These are phyloP conservation scores for Pissodes strobi DNA, from an alignment of 1,140 invertebrate species.

Conservation along the genomic window DNA sequence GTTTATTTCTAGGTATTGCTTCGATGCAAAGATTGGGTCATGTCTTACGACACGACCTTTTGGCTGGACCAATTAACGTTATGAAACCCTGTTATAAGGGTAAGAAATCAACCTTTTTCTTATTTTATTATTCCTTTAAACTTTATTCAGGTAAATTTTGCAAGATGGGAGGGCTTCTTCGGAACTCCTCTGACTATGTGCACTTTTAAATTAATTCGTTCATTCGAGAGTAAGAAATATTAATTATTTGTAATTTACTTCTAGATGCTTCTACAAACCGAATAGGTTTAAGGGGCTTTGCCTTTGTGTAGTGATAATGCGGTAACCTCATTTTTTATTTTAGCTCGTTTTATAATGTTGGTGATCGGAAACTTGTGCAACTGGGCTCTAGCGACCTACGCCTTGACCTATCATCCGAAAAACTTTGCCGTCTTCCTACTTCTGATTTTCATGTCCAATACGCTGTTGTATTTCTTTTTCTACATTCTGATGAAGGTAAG, in stretches of 20 bases:
- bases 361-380: constrained; percentile 76
- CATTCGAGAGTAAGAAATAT: too few species aligned
- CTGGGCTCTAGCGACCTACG: constrained; percentile 73
- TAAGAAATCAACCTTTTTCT: too few species aligned
- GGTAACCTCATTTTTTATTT: too few species aligned
- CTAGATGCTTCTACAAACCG: too few species aligned
- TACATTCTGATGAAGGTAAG: constrained; percentile 87
- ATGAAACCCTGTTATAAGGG: constrained; percentile 60
- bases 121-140: too few species aligned
- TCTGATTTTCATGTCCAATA: constrained; percentile 81
- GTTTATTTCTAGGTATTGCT: constrained; percentile 49
- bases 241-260: too few species aligned
- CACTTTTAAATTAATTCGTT: too few species aligned
- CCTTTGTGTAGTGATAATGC: too few species aligned
- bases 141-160: too few species aligned
- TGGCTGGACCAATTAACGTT: constrained; percentile 56
- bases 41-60: constrained; percentile 55
- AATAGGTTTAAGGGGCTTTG: too few species aligned
- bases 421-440: constrained; percentile 85
- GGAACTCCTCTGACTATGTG: too few species aligned
- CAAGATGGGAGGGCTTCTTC: too few species aligned
- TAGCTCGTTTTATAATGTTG: constrained; percentile 62
- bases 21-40: constrained; percentile 58
- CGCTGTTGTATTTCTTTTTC: constrained; percentile 79
- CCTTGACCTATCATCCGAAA: constrained; percentile 65